Evolutionary conservation across 1,140 invertebrate species (phyloP), one percentile per base, ranked within the genome.

Genomic region (Chrysopa pallens): DNA sequence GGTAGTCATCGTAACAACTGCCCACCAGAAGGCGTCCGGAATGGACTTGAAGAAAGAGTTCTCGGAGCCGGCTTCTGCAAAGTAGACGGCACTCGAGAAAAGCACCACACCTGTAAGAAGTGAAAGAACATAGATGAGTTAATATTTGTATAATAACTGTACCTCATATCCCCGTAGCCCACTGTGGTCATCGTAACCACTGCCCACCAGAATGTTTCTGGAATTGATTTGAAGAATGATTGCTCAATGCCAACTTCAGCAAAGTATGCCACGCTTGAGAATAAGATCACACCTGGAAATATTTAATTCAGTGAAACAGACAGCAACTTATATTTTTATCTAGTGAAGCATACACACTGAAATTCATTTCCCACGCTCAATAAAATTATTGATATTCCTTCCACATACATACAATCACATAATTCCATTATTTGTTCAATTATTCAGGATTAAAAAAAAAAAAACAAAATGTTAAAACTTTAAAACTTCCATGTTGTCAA

Each of bases 41-140:
- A 97, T 97, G 68, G 89, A 94, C 76, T 93, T 93, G 80, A 98
- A 98, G 78, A 92, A 85, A 58, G 92, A 95, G 74, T 97, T 95
- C 69, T 84, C 82, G 66, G 81, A 88, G 67, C 95, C 86, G 60
- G 90, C 78, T 74, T 98, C 94, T 53, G 94, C 94, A 76, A 98
- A 98, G 80, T 95, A 98, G 60, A 98, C 91, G 59, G 94, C 81
- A 59, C 88, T 90, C 64, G 94, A 96, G 76, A 98, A 98, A 68
- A 98, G 87, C 65, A 98, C 91, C 72, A 98, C 95, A 73, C 89
- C 91, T 78, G 90, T 72, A 69, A 95, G 63, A 61, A 67, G 62
- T 60, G 59, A 52, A 52, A 55, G 61, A 51, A 45, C 36, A 48
- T 39, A 42, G 48, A 48, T 48, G 36, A 47, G 47, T 44, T 28